Base-by-base conservation (phyloP, 2,888 invertebrate genomes). In the Thymelicus sylvestris region DNA sequence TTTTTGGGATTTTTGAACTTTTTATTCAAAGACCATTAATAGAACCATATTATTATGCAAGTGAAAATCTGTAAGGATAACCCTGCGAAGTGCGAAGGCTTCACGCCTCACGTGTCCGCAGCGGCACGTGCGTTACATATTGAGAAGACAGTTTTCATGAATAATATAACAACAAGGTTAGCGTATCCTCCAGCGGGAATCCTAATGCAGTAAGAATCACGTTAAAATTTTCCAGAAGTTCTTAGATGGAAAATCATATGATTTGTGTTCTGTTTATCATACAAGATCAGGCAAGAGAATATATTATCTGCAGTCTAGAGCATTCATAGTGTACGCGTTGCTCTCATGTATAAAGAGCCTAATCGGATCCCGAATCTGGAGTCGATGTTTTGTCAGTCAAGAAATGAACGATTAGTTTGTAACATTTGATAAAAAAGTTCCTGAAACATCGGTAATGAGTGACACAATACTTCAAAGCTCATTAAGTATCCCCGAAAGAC, bases 31-130 rank as follows among this genome's bases (percentile, higher is more conserved):
- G 31, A 39, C 39, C 19, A 19, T 19, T 19, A 19, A 19, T 19
- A 19, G 2, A 50, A 38, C n/a, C 39, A 15, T 60, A n/a, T n/a
- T n/a, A n/a, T n/a, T n/a, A 55, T 44, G 52, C 62, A 55, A 55
- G 60, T 52, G 67, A 55, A 67, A 67, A 67, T 55, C 62, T 67
- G 62, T 62, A 8, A 55, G 44, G 68, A 63, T 63, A 68, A 68
- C 63, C 55, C n/a, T 47, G 47, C 39, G 55, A 68, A 68, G 68
- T 38, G 47, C 39, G 55, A 63, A 68, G 68, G 68, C 38, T 68
- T 52, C 55, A 68, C 55, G 68, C 38, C 63, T 52, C 55, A 68
- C 55, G 50, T 68, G 55, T 31, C 63, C 12, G 39, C 52, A 15
- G 38, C 3, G 12, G 55, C 68, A 68, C 68, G 62, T 57, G 67